Percentiles rank a stretch among this genome's conserved stretches.
phyloP scores from a whole-genome alignment of 2,113 vertebrate species.

The Eulemur macaco region DNA sequence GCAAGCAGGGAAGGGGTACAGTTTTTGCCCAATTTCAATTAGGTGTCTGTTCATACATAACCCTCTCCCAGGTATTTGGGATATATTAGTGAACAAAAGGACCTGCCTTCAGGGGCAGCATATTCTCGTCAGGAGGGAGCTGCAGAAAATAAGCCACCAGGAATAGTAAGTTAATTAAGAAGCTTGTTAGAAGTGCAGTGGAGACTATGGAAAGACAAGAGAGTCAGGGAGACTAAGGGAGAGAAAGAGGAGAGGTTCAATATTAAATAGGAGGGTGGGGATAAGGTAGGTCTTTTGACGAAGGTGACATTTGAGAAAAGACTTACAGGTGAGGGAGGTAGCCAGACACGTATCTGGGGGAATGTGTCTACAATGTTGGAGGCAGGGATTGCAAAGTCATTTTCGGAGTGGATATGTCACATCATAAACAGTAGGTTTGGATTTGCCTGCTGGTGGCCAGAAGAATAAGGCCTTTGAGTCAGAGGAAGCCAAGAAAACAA shows the following conservation, averaged over 20 bases:
- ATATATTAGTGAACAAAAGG: too few relatives aligned
- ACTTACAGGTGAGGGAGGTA: background rate
- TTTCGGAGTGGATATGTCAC: background rate
- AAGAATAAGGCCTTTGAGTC: background rate
- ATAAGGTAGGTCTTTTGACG: background rate
- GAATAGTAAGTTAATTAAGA: background rate
- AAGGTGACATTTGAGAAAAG: background rate
- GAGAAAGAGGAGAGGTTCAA: background rate
- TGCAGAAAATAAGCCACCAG: background rate
- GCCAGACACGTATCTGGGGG: background rate
- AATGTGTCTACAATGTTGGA: background rate
- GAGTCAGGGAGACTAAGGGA: background rate
- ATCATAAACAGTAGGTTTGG: background rate
- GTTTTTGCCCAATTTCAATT: background rate
- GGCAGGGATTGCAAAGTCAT: background rate
- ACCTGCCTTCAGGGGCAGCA: too few relatives aligned
- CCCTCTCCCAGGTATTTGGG: background rate
- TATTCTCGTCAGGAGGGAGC: fast-evolving
- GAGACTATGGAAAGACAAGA: background rate
- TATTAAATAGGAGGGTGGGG: background rate
- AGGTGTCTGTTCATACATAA: background rate
- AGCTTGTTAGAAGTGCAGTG: background rate
- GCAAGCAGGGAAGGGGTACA: background rate
- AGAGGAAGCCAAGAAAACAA: background rate
- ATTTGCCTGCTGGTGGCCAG: background rate